Evolutionary conservation across 2,113 vertebrate species (phyloP).

Genomic region (Carassius gibelio): DNA sequence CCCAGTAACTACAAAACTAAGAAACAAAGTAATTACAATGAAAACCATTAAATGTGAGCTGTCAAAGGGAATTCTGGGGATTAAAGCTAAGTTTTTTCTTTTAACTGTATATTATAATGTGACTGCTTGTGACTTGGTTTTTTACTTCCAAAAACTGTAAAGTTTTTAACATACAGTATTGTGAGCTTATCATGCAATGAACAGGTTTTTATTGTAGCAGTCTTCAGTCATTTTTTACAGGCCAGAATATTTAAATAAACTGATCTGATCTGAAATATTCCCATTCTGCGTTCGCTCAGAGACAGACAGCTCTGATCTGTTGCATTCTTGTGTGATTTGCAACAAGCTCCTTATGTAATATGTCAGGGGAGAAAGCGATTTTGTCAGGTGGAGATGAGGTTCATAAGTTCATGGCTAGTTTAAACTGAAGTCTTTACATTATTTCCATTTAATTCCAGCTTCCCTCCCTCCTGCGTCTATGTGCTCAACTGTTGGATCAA

Average conservation of each 20-base stretch:
- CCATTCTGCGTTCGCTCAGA: slow-evolving; percentile 21
- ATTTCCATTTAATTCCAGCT: slow-evolving; percentile 57
- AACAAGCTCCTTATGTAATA: slow-evolving; percentile 61
- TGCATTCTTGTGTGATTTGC: slow-evolving; percentile 61
- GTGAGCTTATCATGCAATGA: neutral
- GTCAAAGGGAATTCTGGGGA: too few species aligned
- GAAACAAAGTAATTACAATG: too few species aligned
- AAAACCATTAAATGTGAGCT: too few species aligned
- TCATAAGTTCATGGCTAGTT: slow-evolving; percentile 79
- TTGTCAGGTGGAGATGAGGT: slow-evolving; percentile 73
- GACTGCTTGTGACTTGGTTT: too few species aligned
- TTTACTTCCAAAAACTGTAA: too few species aligned
- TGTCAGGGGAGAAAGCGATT: slow-evolving; percentile 66
- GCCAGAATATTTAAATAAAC: neutral
- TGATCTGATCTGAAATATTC: slow-evolving; percentile 49
- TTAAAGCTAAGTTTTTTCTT: too few species aligned
- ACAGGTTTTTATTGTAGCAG: neutral
- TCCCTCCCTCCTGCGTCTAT: neutral
- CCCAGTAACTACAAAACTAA: too few species aligned
- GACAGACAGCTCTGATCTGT: slow-evolving; percentile 61
- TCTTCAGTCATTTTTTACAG: neutral
- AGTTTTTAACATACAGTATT: neutral
- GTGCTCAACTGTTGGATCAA: neutral
- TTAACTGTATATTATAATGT: too few species aligned
- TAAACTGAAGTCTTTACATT: slow-evolving; percentile 68